Evolutionary conservation across 2,113 vertebrate genomes (phyloP).

Genomic region (Ophthalmolycus amberensis): DNA sequence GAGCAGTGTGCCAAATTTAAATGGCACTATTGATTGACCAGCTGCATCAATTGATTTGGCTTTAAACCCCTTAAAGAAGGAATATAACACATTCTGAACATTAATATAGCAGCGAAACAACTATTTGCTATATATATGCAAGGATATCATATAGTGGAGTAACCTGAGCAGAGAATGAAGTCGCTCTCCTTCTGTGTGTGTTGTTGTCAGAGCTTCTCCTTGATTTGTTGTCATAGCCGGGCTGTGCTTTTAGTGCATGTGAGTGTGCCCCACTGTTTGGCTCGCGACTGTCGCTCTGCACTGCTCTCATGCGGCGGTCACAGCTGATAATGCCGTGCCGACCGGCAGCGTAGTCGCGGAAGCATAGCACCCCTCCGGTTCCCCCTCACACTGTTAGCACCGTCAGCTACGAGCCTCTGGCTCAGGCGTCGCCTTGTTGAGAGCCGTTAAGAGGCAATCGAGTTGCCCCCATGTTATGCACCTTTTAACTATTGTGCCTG

Average conservation of each 20-base stretch:
- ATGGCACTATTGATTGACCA: slow-evolving; percentile 42
- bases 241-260: neutral
- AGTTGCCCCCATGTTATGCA: neutral
- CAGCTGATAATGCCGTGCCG: neutral
- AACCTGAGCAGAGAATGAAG: neutral
- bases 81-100: neutral
- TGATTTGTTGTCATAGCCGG: neutral
- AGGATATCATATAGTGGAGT: neutral
- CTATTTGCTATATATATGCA: neutral
- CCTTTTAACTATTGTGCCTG: neutral
- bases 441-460: neutral
- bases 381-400: neutral
- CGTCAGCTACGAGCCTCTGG: neutral
- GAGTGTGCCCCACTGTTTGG: neutral
- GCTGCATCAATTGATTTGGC: slow-evolving; percentile 36
- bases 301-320: neutral
- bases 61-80: slow-evolving; percentile 6
- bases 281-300: neutral
- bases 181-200: neutral
- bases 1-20: slow-evolving; percentile 48
- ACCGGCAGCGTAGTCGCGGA: neutral
- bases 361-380: neutral
- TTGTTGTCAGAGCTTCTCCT: neutral
- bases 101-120: neutral
- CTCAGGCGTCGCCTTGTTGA: neutral